Percentiles rank a stretch among this genome's conserved stretches.
These are phyloP conservation scores for Plestiodon gilberti DNA, from an alignment of 2,113 vertebrate species.

Conservation along the genomic window DNA sequence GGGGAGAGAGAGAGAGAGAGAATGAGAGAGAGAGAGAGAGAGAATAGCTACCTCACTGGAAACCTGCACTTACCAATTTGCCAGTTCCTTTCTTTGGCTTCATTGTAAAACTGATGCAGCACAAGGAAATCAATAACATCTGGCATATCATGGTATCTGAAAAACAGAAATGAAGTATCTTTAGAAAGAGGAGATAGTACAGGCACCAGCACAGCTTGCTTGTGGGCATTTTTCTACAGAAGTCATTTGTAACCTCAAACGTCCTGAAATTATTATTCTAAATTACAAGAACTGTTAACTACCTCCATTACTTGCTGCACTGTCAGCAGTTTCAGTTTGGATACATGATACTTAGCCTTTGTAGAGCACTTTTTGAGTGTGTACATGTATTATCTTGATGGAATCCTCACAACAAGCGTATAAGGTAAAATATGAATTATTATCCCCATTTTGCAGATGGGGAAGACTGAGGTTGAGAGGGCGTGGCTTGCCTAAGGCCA, in stretches of 20 bases:
- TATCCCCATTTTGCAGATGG: too few species aligned
- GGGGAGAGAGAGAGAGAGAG: too few species aligned
- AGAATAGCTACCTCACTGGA: not conserved
- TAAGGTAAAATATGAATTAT: too few species aligned
- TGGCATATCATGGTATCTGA: slow-evolving; percentile 98
- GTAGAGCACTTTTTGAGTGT: too few species aligned
- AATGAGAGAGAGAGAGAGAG: not conserved
- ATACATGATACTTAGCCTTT: not conserved
- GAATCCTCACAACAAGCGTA: too few species aligned
- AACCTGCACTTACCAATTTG: slow-evolving; percentile 84
- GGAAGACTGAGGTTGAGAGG: too few species aligned
- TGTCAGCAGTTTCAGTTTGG: not conserved
- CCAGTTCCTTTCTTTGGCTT: slow-evolving; percentile 98
- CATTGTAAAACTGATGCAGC: slow-evolving; percentile 96
- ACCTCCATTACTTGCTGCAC: not conserved
- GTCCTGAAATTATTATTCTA: not conserved
- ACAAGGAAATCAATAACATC: slow-evolving; percentile 99
- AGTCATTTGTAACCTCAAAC: not conserved
- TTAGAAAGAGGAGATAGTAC: not conserved
- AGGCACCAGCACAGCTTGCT: not conserved
- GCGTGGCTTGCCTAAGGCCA: too few species aligned
- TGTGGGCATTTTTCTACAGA: not conserved
- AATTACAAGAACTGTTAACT: not conserved
- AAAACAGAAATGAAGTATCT: slow-evolving; percentile 14
- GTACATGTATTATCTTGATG: too few species aligned